A percentile compares a stretch with the other conserved stretches of the same genome.
Conservation (phyloP, 2,797 vertebrate genomes). For the Syncerus caffer region DNA sequence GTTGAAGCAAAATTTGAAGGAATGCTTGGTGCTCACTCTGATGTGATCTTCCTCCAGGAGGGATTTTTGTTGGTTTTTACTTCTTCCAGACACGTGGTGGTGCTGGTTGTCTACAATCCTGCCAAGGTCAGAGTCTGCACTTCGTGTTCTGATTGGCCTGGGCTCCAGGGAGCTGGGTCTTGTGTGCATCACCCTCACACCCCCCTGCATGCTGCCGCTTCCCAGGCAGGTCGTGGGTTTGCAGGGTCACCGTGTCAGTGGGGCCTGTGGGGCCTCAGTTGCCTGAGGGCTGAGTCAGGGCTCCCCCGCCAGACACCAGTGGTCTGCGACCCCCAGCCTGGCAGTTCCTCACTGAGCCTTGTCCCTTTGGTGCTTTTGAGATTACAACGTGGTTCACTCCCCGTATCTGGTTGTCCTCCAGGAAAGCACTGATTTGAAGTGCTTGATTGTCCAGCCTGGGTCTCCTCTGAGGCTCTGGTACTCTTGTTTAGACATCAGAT, state of each 20-base stretch:
- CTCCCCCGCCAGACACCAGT: neutral
- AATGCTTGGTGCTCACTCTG: neutral
- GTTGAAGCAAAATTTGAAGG: neutral
- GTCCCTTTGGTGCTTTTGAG: neutral
- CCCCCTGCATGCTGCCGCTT: no score
- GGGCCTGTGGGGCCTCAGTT: neutral
- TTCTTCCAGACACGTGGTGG: neutral
- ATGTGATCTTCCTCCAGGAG: neutral
- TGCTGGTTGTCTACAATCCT: neutral
- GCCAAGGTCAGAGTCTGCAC: neutral
- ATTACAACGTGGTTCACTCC: neutral
- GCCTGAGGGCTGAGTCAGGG: neutral
- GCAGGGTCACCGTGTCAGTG: neutral
- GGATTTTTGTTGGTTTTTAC: neutral
- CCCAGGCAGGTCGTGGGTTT: neutral
- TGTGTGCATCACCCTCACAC: fast-evolving
- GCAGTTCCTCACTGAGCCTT: neutral
- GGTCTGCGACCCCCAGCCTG: no score
- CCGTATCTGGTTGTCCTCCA: neutral
- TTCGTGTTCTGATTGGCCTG: neutral
- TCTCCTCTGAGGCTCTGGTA: neutral
- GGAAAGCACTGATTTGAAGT: neutral
- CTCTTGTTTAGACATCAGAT: neutral
- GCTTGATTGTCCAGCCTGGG: neutral
- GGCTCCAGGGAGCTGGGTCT: neutral